phyloP scores from a whole-genome alignment of 2,888 invertebrate genomes.

The Eristalinus aeneus region DNA sequence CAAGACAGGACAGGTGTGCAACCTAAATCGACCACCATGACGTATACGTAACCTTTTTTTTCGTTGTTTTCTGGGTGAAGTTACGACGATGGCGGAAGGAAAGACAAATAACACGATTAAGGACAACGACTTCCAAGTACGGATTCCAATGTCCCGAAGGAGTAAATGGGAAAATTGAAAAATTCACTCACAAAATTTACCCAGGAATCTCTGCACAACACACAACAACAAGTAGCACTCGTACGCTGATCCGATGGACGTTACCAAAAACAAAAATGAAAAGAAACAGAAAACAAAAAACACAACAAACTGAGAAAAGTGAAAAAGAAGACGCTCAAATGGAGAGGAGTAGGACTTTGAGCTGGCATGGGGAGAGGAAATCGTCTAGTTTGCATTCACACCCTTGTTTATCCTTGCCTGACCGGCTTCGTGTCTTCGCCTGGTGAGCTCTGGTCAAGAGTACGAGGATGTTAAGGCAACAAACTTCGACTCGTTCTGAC shows the following conservation, averaged over 20 bases:
- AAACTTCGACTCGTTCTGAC: constrained; percentile 10
- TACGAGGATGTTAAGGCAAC: not conserved
- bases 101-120: constrained; percentile 59
- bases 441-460: not conserved
- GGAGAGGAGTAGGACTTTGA: not conserved
- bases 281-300: not conserved
- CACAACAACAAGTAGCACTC: constrained; percentile 8
- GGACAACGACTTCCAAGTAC: constrained; percentile 45
- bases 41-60: constrained; percentile 32
- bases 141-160: constrained; percentile 52
- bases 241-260: constrained; percentile 4
- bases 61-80: not conserved
- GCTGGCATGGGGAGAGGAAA: not conserved
- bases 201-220: constrained; percentile 37
- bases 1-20: constrained; percentile 17
- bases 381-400: not conserved
- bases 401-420: not conserved
- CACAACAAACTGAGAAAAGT: constrained; percentile 5
- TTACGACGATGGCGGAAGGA: not conserved
- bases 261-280: not conserved
- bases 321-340: constrained; percentile 10
- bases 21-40: constrained; percentile 16
- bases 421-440: not conserved
- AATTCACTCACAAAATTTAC: constrained; percentile 49
- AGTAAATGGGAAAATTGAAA: constrained; percentile 62